A percentile compares a stretch with the other conserved stretches of the same genome.
Evolutionary conservation across 2,113 vertebrate genomes (phyloP).

Genomic region (Tiliqua scincoides): DNA sequence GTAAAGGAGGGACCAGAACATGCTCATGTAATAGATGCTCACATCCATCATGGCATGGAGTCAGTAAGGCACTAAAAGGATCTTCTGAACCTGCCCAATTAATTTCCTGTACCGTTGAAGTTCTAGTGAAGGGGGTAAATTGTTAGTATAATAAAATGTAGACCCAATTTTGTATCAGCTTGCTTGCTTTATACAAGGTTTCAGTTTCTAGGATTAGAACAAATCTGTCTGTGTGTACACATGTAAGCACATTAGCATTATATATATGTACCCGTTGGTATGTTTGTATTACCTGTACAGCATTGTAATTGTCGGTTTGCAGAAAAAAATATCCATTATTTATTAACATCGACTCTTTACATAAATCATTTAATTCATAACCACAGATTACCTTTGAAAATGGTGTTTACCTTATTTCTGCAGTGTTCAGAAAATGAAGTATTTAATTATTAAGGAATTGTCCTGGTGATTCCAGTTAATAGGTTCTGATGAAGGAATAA

Average conservation of each 20-base stretch:
- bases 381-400: not conserved
- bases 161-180: not conserved
- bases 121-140: no score
- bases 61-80: no score
- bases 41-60: no score
- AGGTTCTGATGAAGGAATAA: not conserved
- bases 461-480: not conserved
- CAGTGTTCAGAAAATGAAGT: not conserved
- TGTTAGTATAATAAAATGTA: no score
- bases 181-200: not conserved
- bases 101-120: no score
- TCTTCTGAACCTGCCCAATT: no score
- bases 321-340: slow-evolving; percentile 14
- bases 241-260: not conserved
- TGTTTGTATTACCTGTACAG: not conserved
- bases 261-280: not conserved
- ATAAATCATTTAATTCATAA: not conserved
- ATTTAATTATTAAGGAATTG: slow-evolving; percentile 7
- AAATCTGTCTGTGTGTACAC: not conserved
- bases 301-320: not conserved
- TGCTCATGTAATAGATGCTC: no score
- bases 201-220: not conserved
- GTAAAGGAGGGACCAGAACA: no score
- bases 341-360: not conserved
- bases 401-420: not conserved